Evolutionary conservation across 2,797 vertebrate species (phyloP).

Genomic region (Halcyon badia): DNA sequence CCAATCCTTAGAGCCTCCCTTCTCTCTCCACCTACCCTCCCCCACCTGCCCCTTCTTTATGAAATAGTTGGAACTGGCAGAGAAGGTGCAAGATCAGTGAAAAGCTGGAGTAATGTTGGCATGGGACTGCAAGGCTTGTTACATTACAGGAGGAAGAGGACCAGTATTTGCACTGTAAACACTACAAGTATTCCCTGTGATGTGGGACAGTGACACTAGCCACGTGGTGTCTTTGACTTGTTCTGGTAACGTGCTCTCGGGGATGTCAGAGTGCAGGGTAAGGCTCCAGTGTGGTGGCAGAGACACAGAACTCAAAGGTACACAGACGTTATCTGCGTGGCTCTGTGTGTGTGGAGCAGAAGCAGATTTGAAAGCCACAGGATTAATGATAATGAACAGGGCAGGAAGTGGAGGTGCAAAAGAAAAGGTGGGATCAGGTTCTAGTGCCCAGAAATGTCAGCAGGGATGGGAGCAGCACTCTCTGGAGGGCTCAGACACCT

Average conservation of each 20-base stretch:
- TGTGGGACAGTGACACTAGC: accelerated
- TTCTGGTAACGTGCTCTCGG: neutral
- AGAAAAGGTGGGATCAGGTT: neutral
- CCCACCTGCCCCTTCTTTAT: accelerated
- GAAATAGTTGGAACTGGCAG: neutral
- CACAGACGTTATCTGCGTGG: neutral
- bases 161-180: neutral
- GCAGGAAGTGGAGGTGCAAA: neutral
- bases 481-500: neutral
- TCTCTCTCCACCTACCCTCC: neutral
- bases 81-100: neutral
- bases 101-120: neutral
- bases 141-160: neutral
- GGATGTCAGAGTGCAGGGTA: neutral
- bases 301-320: neutral
- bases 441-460: neutral
- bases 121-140: neutral
- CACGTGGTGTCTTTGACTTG: neutral
- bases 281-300: neutral
- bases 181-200: neutral
- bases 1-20: neutral
- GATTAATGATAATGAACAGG: neutral
- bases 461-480: neutral
- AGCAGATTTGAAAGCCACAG: neutral
- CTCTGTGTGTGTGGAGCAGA: neutral